These are phyloP conservation scores for Prunella himalayana DNA, from an alignment of 2,113 vertebrate genomes.

Conservation along the genomic window DNA sequence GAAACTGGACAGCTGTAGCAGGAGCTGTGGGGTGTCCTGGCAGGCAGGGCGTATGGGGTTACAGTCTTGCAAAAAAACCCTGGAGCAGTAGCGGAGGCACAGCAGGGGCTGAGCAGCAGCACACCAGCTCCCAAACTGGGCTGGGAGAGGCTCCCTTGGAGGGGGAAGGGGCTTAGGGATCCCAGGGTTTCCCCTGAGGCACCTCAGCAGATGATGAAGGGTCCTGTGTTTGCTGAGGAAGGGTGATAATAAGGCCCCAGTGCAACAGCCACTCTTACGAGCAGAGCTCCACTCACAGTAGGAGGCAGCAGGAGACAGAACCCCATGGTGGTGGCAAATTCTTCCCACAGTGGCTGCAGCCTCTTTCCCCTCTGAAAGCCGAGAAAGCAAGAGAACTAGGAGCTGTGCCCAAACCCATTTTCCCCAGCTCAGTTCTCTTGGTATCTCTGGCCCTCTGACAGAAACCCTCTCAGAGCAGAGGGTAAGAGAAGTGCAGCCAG, in stretches of 20 bases:
- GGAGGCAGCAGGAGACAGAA: neutral
- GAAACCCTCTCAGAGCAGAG: neutral
- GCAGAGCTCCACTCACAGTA: neutral
- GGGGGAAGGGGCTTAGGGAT: neutral
- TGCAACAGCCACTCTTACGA: accelerated
- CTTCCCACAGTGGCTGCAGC: neutral
- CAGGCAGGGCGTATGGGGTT: neutral
- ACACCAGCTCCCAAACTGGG: neutral
- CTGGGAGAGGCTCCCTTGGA: neutral
- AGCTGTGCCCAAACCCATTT: too few species aligned
- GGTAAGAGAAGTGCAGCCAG: too few species aligned
- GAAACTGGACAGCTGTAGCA: neutral
- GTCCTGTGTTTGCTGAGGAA: neutral
- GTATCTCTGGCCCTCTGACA: neutral
- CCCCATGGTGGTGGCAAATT: neutral
- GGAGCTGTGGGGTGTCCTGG: neutral
- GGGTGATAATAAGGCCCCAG: neutral
- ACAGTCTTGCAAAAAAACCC: neutral
- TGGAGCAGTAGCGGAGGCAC: neutral
- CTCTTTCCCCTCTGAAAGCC: neutral
- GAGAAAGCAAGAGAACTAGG: too few species aligned
- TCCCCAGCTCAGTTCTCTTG: too few species aligned
- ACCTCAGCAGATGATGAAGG: neutral
- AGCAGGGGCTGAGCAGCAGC: neutral
- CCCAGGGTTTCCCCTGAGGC: neutral